Conservation (phyloP, 2,113 vertebrate species). For the Psephotus haematonotus region DNA sequence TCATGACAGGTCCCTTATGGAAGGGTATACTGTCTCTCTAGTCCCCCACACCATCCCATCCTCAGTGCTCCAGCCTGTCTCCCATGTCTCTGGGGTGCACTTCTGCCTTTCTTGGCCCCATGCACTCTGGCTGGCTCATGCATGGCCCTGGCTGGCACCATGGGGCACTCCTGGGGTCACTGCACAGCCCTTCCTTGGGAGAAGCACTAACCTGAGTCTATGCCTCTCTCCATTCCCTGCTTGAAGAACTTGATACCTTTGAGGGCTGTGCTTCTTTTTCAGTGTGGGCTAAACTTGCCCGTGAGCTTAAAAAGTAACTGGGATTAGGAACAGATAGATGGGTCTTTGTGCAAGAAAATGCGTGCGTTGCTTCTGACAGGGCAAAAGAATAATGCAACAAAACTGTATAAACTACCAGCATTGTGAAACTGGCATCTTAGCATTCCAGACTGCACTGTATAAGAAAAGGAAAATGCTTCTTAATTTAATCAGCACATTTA, state of each 20-base stretch:
- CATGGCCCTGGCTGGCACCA: background rate
- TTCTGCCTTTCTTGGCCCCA: background rate
- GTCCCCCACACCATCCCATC: background rate
- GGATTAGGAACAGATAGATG: background rate
- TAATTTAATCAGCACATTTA: background rate
- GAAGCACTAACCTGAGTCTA: background rate
- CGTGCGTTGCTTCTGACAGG: background rate
- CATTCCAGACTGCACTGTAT: rapidly evolving
- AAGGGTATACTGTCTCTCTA: background rate
- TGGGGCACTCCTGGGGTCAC: rapidly evolving
- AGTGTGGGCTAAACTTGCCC: rapidly evolving
- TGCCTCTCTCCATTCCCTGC: background rate
- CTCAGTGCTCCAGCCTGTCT: background rate
- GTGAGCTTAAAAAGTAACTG: background rate
- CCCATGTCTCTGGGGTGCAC: background rate
- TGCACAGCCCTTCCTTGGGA: background rate
- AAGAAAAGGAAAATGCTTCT: background rate
- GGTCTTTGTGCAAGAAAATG: background rate
- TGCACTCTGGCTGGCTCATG: background rate
- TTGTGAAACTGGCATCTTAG: background rate
- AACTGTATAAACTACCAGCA: background rate
- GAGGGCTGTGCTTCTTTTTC: background rate
- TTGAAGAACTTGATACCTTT: background rate
- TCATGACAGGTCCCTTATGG: background rate
- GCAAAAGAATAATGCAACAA: background rate